Percentiles rank a stretch among this genome's conserved stretches.
Evolutionary conservation across 1,140 invertebrate genomes (phyloP).

Genomic region (Achroia grisella): DNA sequence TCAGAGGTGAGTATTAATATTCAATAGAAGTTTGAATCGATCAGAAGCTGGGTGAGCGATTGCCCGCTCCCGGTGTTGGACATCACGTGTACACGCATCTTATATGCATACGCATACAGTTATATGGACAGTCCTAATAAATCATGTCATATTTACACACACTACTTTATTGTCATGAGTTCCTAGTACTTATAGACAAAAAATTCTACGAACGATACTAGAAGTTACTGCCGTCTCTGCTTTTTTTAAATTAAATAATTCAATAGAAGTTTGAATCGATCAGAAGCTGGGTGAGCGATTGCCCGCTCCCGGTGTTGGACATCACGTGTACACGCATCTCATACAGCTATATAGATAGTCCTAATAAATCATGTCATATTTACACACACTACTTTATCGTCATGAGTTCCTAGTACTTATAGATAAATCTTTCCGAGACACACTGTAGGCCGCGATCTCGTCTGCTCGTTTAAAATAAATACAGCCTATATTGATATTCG

Average conservation of each 20-base stretch:
- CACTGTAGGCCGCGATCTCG: no score
- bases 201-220: no score
- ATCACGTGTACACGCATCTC: neutral
- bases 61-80: slow-evolving; percentile 16
- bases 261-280: slow-evolving; percentile 5
- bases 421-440: no score
- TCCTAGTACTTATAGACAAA: no score
- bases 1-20: slow-evolving; percentile 16
- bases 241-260: no score
- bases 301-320: slow-evolving; percentile 16
- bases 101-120: neutral
- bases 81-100: slow-evolving; percentile 1
- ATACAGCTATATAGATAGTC: slow-evolving; percentile 1
- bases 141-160: neutral
- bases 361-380: slow-evolving; percentile 4
- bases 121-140: slow-evolving; percentile 4
- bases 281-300: slow-evolving; percentile 16
- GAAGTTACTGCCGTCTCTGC: no score
- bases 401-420: no score
- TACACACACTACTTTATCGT: no score
- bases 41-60: slow-evolving; percentile 16
- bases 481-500: no score
- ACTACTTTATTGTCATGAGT: no score
- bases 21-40: slow-evolving; percentile 6
- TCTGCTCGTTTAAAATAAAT: no score